Evolutionary conservation across 2,888 invertebrate species (phyloP).

Genomic region (Acronicta psi): DNA sequence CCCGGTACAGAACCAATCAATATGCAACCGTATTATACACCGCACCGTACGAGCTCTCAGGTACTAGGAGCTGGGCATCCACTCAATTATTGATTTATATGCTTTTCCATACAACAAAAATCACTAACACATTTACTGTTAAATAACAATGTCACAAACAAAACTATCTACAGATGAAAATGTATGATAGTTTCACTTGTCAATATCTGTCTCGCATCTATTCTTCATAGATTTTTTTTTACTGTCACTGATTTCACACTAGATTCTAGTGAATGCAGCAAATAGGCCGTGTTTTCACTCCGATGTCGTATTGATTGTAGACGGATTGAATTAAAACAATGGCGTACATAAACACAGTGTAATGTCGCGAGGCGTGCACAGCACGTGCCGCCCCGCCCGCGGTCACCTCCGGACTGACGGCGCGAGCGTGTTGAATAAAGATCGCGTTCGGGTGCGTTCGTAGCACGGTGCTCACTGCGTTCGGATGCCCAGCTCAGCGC

Average conservation of each 20-base stretch:
- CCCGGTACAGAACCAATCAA: slow-evolving; percentile 80
- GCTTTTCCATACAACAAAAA: slow-evolving; percentile 76
- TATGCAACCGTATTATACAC: slow-evolving; percentile 82
- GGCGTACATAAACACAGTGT: slow-evolving; percentile 83
- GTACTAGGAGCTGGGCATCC: slow-evolving; percentile 74
- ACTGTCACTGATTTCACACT: slow-evolving; percentile 67
- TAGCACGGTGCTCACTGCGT: slow-evolving; percentile 73
- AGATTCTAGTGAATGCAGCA: slow-evolving; percentile 60
- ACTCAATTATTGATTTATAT: slow-evolving; percentile 85
- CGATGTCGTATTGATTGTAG: slow-evolving; percentile 81
- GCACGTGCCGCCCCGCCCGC: slow-evolving; percentile 88
- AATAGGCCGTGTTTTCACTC: slow-evolving; percentile 76
- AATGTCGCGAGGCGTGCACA: slow-evolving; percentile 86
- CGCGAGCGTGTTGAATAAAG: slow-evolving; percentile 69
- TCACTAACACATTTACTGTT: slow-evolving; percentile 79
- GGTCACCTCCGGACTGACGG: slow-evolving; percentile 83
- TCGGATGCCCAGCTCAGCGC: slow-evolving; percentile 60
- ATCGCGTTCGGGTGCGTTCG: slow-evolving; percentile 82
- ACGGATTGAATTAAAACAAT: slow-evolving; percentile 82
- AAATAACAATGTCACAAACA: slow-evolving; percentile 78
- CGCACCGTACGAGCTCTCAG: slow-evolving; percentile 76
- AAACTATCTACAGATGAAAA: slow-evolving; percentile 74
- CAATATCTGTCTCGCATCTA: slow-evolving; percentile 79
- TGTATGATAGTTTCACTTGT: slow-evolving; percentile 84
- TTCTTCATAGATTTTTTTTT: slow-evolving; percentile 65